phyloP scores from a whole-genome alignment of 2,888 invertebrate species.

The Mythimna albipuncta region DNA sequence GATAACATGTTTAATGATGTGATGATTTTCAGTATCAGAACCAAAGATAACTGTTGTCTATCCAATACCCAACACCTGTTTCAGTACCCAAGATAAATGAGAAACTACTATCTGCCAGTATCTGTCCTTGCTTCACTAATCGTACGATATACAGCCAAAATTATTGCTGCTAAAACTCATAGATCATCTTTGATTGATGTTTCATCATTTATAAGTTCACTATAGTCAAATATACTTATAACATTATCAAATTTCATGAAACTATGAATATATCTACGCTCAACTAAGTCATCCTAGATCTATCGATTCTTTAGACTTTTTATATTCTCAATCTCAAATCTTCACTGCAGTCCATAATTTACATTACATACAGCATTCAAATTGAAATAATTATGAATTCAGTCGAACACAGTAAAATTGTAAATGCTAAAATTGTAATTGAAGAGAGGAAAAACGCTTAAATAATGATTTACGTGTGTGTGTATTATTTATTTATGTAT shows the following conservation, averaged over 20 bases:
- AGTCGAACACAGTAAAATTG: no score
- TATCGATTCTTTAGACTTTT: not conserved
- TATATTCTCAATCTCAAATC: no score
- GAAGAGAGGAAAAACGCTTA: no score
- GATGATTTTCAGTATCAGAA: constrained; percentile 10
- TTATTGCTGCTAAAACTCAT: not conserved
- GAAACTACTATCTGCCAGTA: constrained; percentile 4
- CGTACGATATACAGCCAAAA: constrained; percentile 6
- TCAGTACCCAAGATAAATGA: constrained; percentile 22
- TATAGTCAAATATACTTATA: not conserved
- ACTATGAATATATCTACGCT: not conserved
- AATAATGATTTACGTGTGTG: no score
- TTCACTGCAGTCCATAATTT: no score
- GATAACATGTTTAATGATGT: not conserved
- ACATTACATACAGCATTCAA: no score
- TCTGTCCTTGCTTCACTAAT: constrained; percentile 5
- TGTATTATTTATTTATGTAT: no score
- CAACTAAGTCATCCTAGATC: not conserved
- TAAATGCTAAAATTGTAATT: no score
- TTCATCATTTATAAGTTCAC: not conserved
- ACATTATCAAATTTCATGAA: no score
- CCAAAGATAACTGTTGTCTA: constrained; percentile 13
- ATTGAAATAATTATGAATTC: no score
- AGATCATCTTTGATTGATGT: constrained; percentile 12
- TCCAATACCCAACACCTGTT: constrained; percentile 24